These are phyloP conservation scores for Dolichopus griseipennis DNA, from an alignment of 2,888 invertebrate genomes.

Conservation along the genomic window DNA sequence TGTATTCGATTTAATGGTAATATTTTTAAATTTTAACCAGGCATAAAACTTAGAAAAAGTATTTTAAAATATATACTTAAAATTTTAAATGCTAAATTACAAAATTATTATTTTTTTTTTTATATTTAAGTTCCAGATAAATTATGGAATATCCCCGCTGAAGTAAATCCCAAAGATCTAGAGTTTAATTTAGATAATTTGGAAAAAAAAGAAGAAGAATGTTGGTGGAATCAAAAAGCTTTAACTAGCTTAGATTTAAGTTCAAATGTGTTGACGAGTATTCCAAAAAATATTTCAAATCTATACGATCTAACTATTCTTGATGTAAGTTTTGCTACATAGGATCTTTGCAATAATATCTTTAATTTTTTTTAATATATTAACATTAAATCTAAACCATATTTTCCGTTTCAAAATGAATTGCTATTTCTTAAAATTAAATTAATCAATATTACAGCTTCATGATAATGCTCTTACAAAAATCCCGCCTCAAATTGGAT, in stretches of 20 bases:
- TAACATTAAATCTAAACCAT: no score
- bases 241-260: constrained; percentile 69
- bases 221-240: constrained; percentile 80
- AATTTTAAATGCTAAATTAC: neutral
- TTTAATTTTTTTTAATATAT: no score
- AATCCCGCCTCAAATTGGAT: constrained; percentile 65
- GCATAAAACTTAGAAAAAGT: neutral
- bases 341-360: neutral
- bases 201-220: constrained; percentile 47
- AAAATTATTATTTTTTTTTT: constrained; percentile 12
- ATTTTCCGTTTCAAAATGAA: no score
- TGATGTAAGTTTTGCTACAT: constrained; percentile 48
- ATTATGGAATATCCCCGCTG: constrained; percentile 64
- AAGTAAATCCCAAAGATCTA: constrained; percentile 52
- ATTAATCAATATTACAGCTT: constrained; percentile 48
- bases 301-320: constrained; percentile 59
- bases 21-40: neutral
- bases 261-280: constrained; percentile 56
- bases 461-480: constrained; percentile 71
- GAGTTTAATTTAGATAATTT: constrained; percentile 47
- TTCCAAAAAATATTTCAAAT: constrained; percentile 57
- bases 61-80: neutral
- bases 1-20: neutral
- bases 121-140: constrained; percentile 56
- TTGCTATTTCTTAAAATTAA: no score